These are phyloP conservation scores for Calonectris borealis DNA, from an alignment of 2,113 vertebrate genomes.

Conservation along the genomic window DNA sequence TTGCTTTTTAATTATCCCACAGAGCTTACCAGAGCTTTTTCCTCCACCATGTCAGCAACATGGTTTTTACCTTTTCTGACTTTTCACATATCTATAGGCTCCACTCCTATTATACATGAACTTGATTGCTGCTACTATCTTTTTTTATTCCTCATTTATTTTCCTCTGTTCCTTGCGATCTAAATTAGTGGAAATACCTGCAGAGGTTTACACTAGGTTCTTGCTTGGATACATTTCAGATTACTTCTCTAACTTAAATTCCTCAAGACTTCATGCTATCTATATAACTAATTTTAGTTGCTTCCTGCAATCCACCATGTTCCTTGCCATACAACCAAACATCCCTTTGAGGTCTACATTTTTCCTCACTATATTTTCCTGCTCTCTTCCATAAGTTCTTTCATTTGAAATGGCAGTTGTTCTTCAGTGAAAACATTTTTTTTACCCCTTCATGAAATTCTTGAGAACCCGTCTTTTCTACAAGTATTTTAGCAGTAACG, in stretches of 20 bases:
- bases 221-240: background rate
- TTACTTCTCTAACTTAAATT: background rate
- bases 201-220: background rate
- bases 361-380: background rate
- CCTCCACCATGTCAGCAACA: background rate
- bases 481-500: background rate
- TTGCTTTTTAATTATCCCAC: background rate
- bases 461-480: background rate
- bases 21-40: background rate
- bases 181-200: background rate
- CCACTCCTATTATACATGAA: background rate
- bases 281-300: background rate
- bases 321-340: background rate
- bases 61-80: background rate
- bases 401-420: background rate
- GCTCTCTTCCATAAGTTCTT: background rate
- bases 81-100: background rate
- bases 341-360: background rate
- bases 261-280: background rate
- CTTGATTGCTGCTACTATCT: background rate
- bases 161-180: background rate
- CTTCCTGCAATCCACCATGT: background rate
- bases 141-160: background rate
- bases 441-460: background rate
- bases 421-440: background rate